Evolutionary conservation across 2,888 invertebrate species (phyloP).

Genomic region (Sacculina carcini): DNA sequence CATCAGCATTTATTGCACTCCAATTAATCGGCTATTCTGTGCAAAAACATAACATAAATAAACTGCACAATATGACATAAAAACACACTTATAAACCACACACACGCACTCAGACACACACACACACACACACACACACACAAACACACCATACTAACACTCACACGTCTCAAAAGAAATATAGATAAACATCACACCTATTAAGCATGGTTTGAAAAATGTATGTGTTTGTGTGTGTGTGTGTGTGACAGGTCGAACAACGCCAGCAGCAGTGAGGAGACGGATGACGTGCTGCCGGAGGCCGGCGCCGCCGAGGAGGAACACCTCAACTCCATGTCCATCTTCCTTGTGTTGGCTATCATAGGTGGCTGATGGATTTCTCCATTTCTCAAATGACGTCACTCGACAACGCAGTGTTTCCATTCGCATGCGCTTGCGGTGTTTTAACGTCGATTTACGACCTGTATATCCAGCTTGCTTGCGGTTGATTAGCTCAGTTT

Average conservation of each 20-base stretch:
- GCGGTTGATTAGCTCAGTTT: too few species aligned
- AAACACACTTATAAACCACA: too few species aligned
- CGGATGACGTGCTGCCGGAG: slow-evolving; percentile 32
- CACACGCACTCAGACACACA: too few species aligned
- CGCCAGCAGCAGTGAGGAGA: background rate
- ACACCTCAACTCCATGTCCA: slow-evolving; percentile 83
- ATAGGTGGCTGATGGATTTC: slow-evolving; percentile 24
- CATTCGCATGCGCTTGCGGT: background rate
- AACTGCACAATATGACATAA: too few species aligned
- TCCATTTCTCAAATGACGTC: background rate
- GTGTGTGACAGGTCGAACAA: background rate
- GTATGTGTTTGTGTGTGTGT: background rate
- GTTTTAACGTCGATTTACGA: slow-evolving; percentile 4
- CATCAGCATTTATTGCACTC: too few species aligned
- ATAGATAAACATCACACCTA: too few species aligned
- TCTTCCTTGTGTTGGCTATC: slow-evolving; percentile 90
- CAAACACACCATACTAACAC: too few species aligned
- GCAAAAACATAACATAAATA: too few species aligned
- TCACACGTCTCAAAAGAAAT: too few species aligned
- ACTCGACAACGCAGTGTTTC: background rate
- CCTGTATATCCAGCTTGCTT: too few species aligned
- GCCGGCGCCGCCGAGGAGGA: slow-evolving; percentile 83
- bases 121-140: too few species aligned
- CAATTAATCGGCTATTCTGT: too few species aligned
- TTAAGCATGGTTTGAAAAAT: background rate